These are phyloP conservation scores for Enoplosus armatus DNA, from an alignment of 2,797 vertebrate genomes.

Conservation along the genomic window DNA sequence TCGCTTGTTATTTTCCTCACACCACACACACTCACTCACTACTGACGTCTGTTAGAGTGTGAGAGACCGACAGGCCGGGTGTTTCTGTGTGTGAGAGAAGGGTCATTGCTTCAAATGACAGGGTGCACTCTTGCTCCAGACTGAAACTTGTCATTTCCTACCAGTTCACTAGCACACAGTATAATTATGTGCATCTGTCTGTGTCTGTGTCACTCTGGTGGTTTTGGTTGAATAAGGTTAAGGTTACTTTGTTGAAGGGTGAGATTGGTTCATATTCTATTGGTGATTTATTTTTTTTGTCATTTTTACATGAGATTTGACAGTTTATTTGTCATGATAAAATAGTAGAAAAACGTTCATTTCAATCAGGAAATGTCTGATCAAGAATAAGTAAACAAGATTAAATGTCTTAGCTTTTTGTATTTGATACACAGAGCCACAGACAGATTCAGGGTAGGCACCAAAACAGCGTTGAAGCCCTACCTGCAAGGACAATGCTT, in stretches of 20 bases:
- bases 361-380: background rate
- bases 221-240: slow-evolving; percentile 2
- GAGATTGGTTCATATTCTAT: background rate
- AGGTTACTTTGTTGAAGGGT: background rate
- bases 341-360: background rate
- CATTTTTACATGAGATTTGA: background rate
- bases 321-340: background rate
- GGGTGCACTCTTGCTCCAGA: slow-evolving; percentile 33
- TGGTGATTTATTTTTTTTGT: background rate
- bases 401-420: background rate
- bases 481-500: background rate
- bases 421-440: background rate
- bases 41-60: slow-evolving; percentile 37
- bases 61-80: slow-evolving; percentile 22
- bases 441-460: background rate
- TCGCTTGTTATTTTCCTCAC: slow-evolving; percentile 28
- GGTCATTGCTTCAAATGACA: slow-evolving; percentile 49
- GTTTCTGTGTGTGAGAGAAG: slow-evolving; percentile 16
- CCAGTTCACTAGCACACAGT: background rate
- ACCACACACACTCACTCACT: slow-evolving; percentile 5
- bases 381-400: background rate
- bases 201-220: background rate
- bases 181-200: background rate
- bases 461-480: background rate
- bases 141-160: slow-evolving; percentile 45